Evolutionary conservation across 1,140 invertebrate genomes (phyloP), one percentile per base, ranked within the genome.

Genomic region (Camponotus vicinus): DNA sequence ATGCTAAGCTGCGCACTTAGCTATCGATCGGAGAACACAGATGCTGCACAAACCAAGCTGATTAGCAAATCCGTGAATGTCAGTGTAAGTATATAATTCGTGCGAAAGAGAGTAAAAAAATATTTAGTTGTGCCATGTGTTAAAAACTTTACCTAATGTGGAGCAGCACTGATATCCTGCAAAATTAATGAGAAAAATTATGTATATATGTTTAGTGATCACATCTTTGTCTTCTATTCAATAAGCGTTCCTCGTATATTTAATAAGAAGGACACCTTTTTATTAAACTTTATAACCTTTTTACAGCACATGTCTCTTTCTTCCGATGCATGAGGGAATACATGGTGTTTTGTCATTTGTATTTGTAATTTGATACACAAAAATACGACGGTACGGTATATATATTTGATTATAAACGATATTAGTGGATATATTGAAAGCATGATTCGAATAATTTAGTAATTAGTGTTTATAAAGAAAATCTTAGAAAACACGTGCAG

Each of bases 1-100:
- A 98, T 99, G 97, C 92, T 99, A 42, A 97, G 97, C 77, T 99
- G 98, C 94, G 96, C 97, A 0, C 98, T 99, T 94, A 97, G 97
- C 89, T 92, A 94, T 55, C 95, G 94, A 82, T 93, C 93, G 11
- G 96, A 95, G 86, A 93, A 89, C 87, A 37, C 88, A n/a, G 95
- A 94, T 45, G 78, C 80, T 9, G 71, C 71, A 71, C 93, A 95
- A 70, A 92, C 88, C 49, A 93, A 93, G 55, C 91, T 93, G 70
- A 88, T 91, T 21, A 95, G 93, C 87, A 96, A 95, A 88, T 95
- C 95, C 37, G 94, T 95, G 34, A 95, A 95, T 75, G 94, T 94
- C 40, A 96, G 95, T 90, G 96, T 96, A 94, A 96, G 96, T 96
- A 90, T 78, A 7, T 32, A 63, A 32, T 66, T 70, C 70, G 27